A percentile compares a stretch with the other conserved stretches of the same genome.
Conservation (phyloP, 2,113 vertebrate species). For the Turdus rufiventris region DNA sequence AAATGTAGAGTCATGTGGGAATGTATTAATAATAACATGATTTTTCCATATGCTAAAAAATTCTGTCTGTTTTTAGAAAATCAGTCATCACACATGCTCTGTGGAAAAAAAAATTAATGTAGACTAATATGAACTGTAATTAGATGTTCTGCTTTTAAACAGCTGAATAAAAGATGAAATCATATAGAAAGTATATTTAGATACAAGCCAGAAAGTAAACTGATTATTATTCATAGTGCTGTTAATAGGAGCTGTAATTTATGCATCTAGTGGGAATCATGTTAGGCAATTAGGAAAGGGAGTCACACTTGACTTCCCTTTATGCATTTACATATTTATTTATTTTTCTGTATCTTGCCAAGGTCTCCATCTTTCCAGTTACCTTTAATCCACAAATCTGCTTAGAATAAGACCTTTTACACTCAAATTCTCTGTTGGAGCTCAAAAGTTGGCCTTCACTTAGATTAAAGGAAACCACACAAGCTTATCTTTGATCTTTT, state of each 20-base stretch:
- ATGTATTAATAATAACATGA: conserved; percentile 79
- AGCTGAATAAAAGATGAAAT: conserved; percentile 86
- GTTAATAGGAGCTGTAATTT: conserved; percentile 78
- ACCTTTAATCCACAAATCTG: conserved; percentile 12
- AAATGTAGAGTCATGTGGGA: conserved; percentile 80
- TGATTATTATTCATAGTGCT: conserved; percentile 81
- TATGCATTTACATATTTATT: conserved; percentile 66
- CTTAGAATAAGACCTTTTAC: conserved; percentile 10
- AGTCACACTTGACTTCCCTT: conserved; percentile 73
- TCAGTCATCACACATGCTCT: conserved; percentile 73
- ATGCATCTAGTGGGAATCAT: conserved; percentile 78
- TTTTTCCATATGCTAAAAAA: conserved; percentile 83
- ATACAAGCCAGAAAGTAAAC: conserved; percentile 80
- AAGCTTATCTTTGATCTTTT: not conserved
- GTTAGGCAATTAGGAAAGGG: conserved; percentile 76
- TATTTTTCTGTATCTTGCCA: conserved; percentile 54
- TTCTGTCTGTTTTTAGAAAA: conserved; percentile 75
- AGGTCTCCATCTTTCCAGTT: conserved; percentile 38
- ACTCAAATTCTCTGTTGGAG: not conserved
- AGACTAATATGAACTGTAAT: conserved; percentile 81
- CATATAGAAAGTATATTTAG: conserved; percentile 84
- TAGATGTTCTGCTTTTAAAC: conserved; percentile 82
- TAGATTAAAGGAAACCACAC: not conserved
- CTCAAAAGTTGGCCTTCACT: not conserved
- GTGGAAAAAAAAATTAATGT: conserved; percentile 70